Conservation (phyloP, 2,888 invertebrate species). For the Nemotelus nigrinus region DNA sequence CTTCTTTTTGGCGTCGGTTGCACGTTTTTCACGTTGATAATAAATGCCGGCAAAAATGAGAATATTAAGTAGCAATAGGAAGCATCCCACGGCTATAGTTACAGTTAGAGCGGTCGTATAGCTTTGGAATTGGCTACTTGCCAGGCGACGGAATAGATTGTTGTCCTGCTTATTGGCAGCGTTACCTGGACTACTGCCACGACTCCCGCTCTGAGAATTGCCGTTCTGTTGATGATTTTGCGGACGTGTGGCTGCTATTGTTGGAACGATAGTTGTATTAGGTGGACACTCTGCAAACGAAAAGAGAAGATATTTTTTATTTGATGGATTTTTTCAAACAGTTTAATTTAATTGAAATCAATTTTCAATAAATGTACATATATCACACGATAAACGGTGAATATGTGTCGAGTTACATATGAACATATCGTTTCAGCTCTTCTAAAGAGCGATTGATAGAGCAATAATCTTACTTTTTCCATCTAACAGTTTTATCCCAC, state of each 20-base stretch:
- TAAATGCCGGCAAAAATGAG: slow-evolving; percentile 90
- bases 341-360: too few relatives aligned
- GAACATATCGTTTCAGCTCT: too few relatives aligned
- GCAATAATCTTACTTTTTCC: too few relatives aligned
- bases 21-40: slow-evolving; percentile 78
- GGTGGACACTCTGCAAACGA: slow-evolving; percentile 72
- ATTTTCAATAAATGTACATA: too few relatives aligned
- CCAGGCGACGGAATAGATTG: slow-evolving; percentile 78
- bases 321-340: too few relatives aligned
- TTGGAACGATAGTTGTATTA: slow-evolving; percentile 67
- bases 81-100: slow-evolving; percentile 87
- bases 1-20: slow-evolving; percentile 76
- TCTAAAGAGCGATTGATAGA: too few relatives aligned
- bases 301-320: background rate
- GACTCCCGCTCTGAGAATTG: background rate
- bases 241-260: slow-evolving; percentile 58
- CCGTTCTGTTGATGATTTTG: slow-evolving; percentile 52
- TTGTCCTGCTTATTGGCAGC: slow-evolving; percentile 66
- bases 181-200: slow-evolving; percentile 43
- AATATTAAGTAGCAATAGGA: slow-evolving; percentile 81
- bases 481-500: too few relatives aligned
- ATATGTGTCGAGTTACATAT: too few relatives aligned
- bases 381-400: too few relatives aligned
- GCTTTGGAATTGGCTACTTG: slow-evolving; percentile 84
- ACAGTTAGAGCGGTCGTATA: slow-evolving; percentile 90